Evolutionary conservation across 2,888 invertebrate genomes (phyloP), one percentile per base, ranked within the genome.

Genomic region (Yponomeuta malinellus): DNA sequence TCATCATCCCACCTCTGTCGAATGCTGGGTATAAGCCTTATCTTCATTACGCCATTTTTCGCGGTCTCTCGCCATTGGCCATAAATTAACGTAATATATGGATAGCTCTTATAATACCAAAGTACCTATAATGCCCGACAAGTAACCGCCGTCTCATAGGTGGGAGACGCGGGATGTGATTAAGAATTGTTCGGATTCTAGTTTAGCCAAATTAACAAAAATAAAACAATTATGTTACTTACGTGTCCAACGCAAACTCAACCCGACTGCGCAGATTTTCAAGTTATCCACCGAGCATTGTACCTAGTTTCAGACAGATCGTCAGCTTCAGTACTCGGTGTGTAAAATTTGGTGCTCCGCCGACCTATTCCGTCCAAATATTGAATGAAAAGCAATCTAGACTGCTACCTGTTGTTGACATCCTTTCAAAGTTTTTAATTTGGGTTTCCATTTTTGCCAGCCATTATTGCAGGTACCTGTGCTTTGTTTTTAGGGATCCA

Each of bases 381-480:
- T 65, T 65, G 48, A 65, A 70, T 37, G 48, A 59, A 70, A 70
- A 64, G 37, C 70, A 70, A 70, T 70, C 70, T 70, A 64, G 63
- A 70, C 15, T 23, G 33, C 15, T 70, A 15, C 65, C 70, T 70
- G 70, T 29, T 31, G 29, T 48, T 70, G 70, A 70, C 70, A 48
- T 65, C 48, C 48, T 70, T 70, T 70, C 70, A 65, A 70, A 70
- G 31, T 70, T 70, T 70, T 70, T 64, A 70, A 70, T 70, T 70
- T 65, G 31, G 70, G 43, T 43, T 69, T 69, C 63, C 68, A 43
- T 68, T 43, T 68, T 68, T n/a, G 68, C 48, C 33, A 23, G n/a
- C 68, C 68, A 68, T 68, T 68, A 68, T 68, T 68, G 48, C 23
- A 23, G 23, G 23, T 68, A 68, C 68, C 68, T 68, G 43, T 23